Conservation (phyloP, 23 tunicate genomes). For the Aplidium turbinatum region DNA sequence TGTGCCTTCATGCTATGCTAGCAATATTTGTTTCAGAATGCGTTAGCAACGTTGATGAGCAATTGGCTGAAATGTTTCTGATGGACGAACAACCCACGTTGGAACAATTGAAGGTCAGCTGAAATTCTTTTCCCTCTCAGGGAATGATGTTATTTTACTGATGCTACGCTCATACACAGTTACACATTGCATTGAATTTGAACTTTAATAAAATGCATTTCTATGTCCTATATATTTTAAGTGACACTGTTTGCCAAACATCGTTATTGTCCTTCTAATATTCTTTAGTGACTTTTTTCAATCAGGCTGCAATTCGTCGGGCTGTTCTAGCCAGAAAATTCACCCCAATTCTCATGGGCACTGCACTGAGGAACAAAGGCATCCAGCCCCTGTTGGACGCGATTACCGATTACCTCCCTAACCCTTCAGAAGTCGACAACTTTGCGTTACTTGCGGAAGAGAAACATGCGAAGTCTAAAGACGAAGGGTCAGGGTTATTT, state of each 20-base stretch:
- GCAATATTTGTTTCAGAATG: slow-evolving; percentile 73
- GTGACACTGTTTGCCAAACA: neutral
- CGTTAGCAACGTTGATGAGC: slow-evolving; percentile 90
- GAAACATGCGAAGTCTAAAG: slow-evolving; percentile 14
- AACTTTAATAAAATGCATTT: too few relatives aligned
- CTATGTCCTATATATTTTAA: neutral
- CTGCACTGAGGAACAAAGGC: slow-evolving; percentile 89
- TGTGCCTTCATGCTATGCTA: too few relatives aligned
- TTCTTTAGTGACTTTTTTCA: neutral
- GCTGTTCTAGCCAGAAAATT: slow-evolving; percentile 71
- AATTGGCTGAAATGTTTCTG: slow-evolving; percentile 81
- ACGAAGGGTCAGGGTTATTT: too few relatives aligned
- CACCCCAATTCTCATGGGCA: slow-evolving; percentile 83
- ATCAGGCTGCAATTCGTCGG: slow-evolving; percentile 85
- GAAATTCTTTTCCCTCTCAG: neutral
- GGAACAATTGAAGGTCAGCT: slow-evolving; percentile 64
- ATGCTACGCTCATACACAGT: too few relatives aligned
- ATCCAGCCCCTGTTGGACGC: slow-evolving; percentile 86
- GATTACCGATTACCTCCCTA: slow-evolving; percentile 59
- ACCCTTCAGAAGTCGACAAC: slow-evolving; percentile 86
- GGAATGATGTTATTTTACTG: neutral
- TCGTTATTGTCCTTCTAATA: neutral
- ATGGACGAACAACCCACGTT: slow-evolving; percentile 73
- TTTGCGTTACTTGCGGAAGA: slow-evolving; percentile 49
- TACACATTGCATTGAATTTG: too few relatives aligned